phyloP scores from a whole-genome alignment of 1,140 invertebrate genomes.

The Hydropsyche tenuis region DNA sequence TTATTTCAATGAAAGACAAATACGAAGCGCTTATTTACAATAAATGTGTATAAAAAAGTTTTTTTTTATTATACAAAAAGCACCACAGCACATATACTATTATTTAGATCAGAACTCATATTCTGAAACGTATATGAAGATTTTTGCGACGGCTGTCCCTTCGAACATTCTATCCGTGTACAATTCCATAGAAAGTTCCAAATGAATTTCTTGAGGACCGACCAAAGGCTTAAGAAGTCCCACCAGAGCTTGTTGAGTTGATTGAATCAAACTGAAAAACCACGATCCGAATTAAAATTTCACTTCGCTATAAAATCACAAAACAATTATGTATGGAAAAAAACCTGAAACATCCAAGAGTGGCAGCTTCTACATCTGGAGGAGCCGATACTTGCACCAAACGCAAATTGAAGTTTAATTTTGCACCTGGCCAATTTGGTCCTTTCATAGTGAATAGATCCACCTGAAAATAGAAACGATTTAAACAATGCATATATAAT shows the following conservation, averaged over 20 bases:
- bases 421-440: slow-evolving; percentile 71
- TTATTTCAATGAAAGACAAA: no score
- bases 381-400: slow-evolving; percentile 70
- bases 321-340: not conserved
- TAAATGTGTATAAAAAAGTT: no score
- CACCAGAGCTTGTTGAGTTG: slow-evolving; percentile 73
- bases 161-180: slow-evolving; percentile 72
- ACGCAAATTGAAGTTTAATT: slow-evolving; percentile 77
- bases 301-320: not conserved
- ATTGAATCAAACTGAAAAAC: slow-evolving; percentile 61
- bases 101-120: slow-evolving; percentile 72
- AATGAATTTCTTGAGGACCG: slow-evolving; percentile 88
- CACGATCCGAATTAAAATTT: not conserved
- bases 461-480: slow-evolving; percentile 55
- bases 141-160: slow-evolving; percentile 82
- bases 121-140: slow-evolving; percentile 85
- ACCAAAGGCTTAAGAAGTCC: slow-evolving; percentile 73
- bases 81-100: no score
- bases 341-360: slow-evolving; percentile 70
- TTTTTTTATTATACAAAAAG: no score
- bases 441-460: slow-evolving; percentile 89
- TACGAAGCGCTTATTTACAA: no score
- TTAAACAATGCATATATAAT: not conserved
- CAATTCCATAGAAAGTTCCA: slow-evolving; percentile 87
- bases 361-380: slow-evolving; percentile 66